These are phyloP conservation scores for Myotis vivesi DNA, from an alignment of 2,797 vertebrate genomes.

Conservation along the genomic window DNA sequence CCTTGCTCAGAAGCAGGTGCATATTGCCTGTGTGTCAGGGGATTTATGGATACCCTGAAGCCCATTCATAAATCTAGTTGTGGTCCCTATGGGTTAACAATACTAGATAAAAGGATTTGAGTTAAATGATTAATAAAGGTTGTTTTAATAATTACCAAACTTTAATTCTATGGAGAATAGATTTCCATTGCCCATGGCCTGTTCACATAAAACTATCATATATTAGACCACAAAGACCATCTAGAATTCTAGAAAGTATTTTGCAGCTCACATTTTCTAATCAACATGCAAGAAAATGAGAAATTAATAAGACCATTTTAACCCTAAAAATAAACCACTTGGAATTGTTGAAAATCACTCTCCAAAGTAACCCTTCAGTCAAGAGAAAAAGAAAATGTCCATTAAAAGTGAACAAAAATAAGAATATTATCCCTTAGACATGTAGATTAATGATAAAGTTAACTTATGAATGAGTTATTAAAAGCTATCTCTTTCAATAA, in stretches of 20 bases:
- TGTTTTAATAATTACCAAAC: conserved; percentile 43
- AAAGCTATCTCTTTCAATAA: background rate
- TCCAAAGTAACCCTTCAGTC: background rate
- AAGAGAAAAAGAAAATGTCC: background rate
- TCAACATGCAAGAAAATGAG: conserved; percentile 6
- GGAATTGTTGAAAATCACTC: background rate
- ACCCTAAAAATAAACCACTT: background rate
- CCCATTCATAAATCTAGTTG: background rate
- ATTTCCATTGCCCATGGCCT: background rate
- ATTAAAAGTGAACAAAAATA: background rate
- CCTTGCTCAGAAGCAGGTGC: background rate
- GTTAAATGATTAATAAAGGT: conserved; percentile 54
- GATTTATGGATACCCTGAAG: background rate
- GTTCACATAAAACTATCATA: background rate
- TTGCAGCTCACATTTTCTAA: background rate
- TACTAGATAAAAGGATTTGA: conserved; percentile 37
- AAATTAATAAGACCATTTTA: background rate
- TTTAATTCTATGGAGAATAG: conserved; percentile 27
- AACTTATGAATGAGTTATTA: background rate
- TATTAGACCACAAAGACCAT: background rate
- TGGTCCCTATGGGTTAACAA: background rate
- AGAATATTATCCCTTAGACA: background rate
- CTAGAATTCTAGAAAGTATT: conserved; percentile 13
- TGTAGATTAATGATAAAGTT: background rate
- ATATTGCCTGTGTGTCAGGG: background rate